Base-by-base conservation (phyloP, 1,140 invertebrate genomes). In the Nebria ingens region DNA sequence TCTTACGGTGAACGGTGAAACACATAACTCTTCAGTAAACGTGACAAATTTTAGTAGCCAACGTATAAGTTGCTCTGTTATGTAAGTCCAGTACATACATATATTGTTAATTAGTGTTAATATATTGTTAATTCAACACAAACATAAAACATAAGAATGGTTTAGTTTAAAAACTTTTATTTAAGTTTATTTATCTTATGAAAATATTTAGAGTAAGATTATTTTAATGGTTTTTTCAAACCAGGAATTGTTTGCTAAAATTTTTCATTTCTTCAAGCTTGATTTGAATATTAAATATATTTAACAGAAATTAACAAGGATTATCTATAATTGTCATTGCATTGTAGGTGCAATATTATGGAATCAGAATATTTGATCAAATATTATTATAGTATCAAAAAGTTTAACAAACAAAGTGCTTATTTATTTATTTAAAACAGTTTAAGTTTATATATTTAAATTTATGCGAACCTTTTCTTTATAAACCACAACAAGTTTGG, bases 381-480 rank as follows among this genome's bases (percentile, higher is more conserved):
- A n/a, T n/a, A n/a, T n/a, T 45, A 17, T 45, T 45, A 17, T 4
- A 11, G 15, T 11, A 45, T 45, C 3, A 17, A n/a, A 45, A 45
- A 11, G 9, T 45, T 45, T 45, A 45, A 17, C 40, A 45, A 45
- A 45, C 40, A 45, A 17, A 12, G 9, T 11, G 17, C 17, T n/a
- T n/a, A n/a, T 45, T 45, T 17, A 45, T 45, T 45, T 45, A 45
- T 45, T 45, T 45, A 45, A 12, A 12, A 17, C 4, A 11, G 15
- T 45, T 45, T 45, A 29, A 29, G 6, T 45, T 45, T 45, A 45
- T 45, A 45, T 59, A 52, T 50, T n/a, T 42, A 34, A 34, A 34
- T 34, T 45, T 45, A 66, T 74, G 70, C 79, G 76, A 79, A 81
- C 79, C 79, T 81, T 79, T 69, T 73, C 69, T 73, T 76, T 78